These are phyloP conservation scores for Pterocles gutturalis DNA, from an alignment of 2,113 vertebrate species.

Conservation along the genomic window DNA sequence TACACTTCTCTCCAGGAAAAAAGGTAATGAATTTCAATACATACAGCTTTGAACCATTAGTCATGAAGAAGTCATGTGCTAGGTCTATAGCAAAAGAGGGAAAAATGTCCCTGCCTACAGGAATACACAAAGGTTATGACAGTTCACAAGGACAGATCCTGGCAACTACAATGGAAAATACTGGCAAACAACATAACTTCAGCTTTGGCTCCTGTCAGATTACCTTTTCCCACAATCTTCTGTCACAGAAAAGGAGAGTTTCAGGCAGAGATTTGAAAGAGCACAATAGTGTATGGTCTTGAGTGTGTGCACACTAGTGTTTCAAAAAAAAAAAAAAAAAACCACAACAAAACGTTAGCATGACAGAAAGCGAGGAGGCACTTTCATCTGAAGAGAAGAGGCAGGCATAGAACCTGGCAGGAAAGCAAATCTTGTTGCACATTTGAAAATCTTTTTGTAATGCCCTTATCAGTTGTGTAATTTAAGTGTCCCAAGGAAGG, in stretches of 20 bases:
- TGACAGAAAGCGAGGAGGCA: rapidly evolving
- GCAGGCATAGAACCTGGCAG: background rate
- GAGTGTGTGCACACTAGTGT: background rate
- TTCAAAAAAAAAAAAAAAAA: background rate
- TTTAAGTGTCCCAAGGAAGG: background rate
- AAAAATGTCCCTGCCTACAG: background rate
- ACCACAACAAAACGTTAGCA: no score
- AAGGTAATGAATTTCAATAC: background rate
- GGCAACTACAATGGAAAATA: background rate
- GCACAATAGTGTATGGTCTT: background rate
- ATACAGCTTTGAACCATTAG: background rate
- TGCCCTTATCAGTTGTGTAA: background rate
- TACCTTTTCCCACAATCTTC: background rate
- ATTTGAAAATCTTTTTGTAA: background rate
- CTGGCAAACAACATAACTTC: background rate
- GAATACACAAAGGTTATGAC: background rate
- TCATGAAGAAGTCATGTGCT: background rate
- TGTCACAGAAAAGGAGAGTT: background rate
- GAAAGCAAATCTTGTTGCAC: background rate
- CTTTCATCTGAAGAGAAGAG: background rate
- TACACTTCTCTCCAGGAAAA: background rate
- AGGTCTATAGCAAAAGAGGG: background rate
- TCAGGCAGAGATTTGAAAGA: background rate
- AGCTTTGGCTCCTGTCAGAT: background rate
- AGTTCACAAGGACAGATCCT: background rate